Evolutionary conservation across 2,113 vertebrate species (phyloP).

Genomic region (Baryphthengus martii): DNA sequence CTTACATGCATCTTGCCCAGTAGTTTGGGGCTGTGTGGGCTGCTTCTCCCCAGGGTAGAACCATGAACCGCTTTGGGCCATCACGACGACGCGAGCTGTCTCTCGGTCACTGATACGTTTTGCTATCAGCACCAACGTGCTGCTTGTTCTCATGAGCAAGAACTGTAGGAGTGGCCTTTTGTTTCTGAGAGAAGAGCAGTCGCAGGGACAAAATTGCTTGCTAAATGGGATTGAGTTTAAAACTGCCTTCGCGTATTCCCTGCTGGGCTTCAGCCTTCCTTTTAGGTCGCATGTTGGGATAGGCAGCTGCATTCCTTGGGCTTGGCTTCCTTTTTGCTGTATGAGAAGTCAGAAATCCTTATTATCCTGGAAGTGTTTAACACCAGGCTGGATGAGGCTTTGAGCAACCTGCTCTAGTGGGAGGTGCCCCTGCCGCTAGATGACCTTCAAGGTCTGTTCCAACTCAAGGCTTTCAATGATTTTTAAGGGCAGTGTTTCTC

Average conservation of each 20-base stretch:
- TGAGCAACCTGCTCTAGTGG: too few relatives aligned
- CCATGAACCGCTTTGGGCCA: fast-evolving
- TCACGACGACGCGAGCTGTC: fast-evolving
- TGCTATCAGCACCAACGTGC: background rate
- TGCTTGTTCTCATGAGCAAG: background rate
- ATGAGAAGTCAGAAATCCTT: background rate
- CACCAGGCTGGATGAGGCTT: too few relatives aligned
- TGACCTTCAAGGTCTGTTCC: too few relatives aligned
- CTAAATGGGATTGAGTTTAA: background rate
- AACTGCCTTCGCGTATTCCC: background rate
- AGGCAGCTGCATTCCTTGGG: background rate
- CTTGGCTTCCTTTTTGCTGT: background rate
- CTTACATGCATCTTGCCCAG: background rate
- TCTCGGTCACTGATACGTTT: fast-evolving
- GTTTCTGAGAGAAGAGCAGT: background rate
- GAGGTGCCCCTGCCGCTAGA: too few relatives aligned
- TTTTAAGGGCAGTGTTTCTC: background rate
- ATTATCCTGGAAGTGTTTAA: too few relatives aligned
- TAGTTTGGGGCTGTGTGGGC: background rate
- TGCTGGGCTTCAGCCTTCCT: background rate
- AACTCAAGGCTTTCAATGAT: too few relatives aligned
- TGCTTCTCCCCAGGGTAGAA: background rate
- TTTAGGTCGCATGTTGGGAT: background rate
- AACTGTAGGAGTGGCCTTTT: background rate
- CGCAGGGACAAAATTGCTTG: background rate